Conservation (phyloP, 2,888 invertebrate species). For the Ophion ellenae region DNA sequence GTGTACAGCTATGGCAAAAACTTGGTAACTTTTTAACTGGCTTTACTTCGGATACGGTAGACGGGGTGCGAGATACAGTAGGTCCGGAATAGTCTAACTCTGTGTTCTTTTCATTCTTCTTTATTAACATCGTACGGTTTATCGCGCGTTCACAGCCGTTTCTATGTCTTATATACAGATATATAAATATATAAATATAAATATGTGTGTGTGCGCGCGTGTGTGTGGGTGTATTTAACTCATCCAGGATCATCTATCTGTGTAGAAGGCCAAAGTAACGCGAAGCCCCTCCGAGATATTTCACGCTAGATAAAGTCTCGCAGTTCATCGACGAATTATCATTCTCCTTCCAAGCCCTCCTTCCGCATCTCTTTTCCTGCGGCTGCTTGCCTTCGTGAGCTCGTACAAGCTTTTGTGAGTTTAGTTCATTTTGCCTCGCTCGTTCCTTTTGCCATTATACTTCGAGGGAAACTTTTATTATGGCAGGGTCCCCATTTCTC, state of each 20-base stretch:
- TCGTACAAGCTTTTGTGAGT: conserved; percentile 27
- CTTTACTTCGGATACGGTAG: conserved; percentile 32
- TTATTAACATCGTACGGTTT: conserved; percentile 58
- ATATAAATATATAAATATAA: neutral
- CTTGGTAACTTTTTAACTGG: conserved; percentile 63
- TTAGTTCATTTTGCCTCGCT: conserved; percentile 14
- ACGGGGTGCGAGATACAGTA: conserved; percentile 20
- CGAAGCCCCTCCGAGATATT: conserved; percentile 36
- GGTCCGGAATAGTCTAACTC: conserved; percentile 26
- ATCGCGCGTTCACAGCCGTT: conserved; percentile 44
- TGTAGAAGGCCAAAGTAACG: conserved; percentile 7
- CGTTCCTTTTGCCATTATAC: conserved; percentile 31
- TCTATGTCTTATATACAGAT: conserved; percentile 12
- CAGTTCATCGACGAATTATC: conserved; percentile 61
- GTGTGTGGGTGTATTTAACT: neutral
- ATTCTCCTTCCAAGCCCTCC: conserved; percentile 4
- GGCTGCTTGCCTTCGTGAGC: conserved; percentile 21
- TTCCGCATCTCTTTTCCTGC: neutral
- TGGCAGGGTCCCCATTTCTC: neutral
- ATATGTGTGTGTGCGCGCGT: neutral
- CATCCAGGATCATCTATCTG: neutral
- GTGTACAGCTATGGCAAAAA: conserved; percentile 37
- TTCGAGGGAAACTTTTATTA: conserved; percentile 36
- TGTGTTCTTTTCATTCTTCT: conserved; percentile 55
- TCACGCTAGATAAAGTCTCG: conserved; percentile 57